Evolutionary conservation across 2,797 vertebrate species (phyloP).

Genomic region (Pygocentrus nattereri): DNA sequence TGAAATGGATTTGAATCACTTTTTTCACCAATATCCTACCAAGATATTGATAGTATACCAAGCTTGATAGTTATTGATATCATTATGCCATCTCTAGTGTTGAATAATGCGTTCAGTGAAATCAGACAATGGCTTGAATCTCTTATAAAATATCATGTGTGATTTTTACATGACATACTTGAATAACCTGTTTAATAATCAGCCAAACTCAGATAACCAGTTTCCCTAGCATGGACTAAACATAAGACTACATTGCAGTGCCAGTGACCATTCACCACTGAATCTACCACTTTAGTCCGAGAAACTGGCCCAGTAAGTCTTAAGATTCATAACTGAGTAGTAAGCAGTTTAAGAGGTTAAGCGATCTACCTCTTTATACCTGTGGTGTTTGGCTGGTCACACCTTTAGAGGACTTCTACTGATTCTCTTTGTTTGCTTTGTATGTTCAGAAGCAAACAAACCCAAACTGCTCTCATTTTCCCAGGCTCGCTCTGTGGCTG

Average conservation of each 20-base stretch:
- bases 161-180: too few relatives aligned
- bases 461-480: slow-evolving; percentile 9
- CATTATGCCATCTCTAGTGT: too few relatives aligned
- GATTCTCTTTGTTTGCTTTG: slow-evolving; percentile 7
- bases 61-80: too few relatives aligned
- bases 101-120: too few relatives aligned
- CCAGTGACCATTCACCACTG: neutral
- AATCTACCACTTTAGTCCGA: neutral
- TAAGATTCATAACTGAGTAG: neutral
- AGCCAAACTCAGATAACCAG: neutral
- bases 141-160: too few relatives aligned
- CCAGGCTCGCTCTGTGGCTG: neutral
- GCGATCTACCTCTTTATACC: neutral
- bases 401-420: neutral
- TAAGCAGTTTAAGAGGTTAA: neutral
- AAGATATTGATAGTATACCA: too few relatives aligned
- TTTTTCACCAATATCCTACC: too few relatives aligned
- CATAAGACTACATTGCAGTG: neutral
- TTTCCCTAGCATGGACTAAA: neutral
- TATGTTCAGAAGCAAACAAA: slow-evolving; percentile 30
- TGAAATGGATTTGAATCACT: too few relatives aligned
- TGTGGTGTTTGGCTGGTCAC: neutral
- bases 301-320: neutral
- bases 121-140: too few relatives aligned
- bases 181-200: too few relatives aligned